Percentiles rank a stretch among this genome's conserved stretches.
Evolutionary conservation across 1,140 invertebrate species (phyloP).

Genomic region (Marisa cornuarietis): DNA sequence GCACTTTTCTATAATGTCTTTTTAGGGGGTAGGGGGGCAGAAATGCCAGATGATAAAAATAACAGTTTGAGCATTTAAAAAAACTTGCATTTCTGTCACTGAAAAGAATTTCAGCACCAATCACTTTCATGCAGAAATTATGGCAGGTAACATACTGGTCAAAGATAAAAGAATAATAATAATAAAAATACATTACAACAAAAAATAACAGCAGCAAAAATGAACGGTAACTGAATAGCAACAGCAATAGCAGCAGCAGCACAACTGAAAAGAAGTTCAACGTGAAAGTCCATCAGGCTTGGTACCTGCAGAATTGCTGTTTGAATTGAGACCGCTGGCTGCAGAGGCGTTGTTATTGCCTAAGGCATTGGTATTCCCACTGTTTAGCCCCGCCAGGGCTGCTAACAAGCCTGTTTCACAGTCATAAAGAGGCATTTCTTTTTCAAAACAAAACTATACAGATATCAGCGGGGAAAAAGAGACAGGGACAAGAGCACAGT

Average conservation of each 20-base stretch:
- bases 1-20: no score
- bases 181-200: not conserved
- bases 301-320: constrained; percentile 31
- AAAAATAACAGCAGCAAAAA: constrained; percentile 7
- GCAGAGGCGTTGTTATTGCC: constrained; percentile 26
- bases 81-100: constrained; percentile 16
- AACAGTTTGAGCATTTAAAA: constrained; percentile 16
- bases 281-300: constrained; percentile 2
- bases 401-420: constrained; percentile 32
- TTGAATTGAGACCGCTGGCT: constrained; percentile 27
- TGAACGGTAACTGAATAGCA: constrained; percentile 16
- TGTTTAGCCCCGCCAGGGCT: constrained; percentile 31
- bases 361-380: constrained; percentile 36
- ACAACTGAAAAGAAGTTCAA: constrained; percentile 6
- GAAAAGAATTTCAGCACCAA: constrained; percentile 3
- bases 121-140: constrained; percentile 3
- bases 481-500: not conserved
- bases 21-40: no score
- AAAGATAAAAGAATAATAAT: not conserved
- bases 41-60: no score
- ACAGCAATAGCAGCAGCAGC: constrained; percentile 23
- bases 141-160: no score
- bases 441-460: not conserved
- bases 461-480: not conserved
- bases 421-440: constrained; percentile 15